Evolutionary conservation across 2,113 vertebrate species (phyloP).

Genomic region (Hippopotamus amphibius): DNA sequence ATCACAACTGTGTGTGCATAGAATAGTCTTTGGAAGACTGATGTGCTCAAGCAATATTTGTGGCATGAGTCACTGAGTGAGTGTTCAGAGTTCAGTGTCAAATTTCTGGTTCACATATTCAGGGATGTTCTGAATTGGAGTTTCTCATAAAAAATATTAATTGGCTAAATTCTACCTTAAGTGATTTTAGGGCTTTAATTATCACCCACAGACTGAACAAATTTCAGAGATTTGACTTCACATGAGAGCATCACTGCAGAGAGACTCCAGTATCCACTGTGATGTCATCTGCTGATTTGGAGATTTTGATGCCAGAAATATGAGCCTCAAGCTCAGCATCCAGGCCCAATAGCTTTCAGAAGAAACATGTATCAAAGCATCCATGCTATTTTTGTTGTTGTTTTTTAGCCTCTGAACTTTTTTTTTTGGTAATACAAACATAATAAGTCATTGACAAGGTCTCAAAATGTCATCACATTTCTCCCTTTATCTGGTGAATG

Average conservation of each 20-base stretch:
- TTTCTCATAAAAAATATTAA: constrained; percentile 50
- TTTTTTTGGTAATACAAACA: neutral
- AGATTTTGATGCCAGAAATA: neutral
- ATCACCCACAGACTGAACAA: neutral
- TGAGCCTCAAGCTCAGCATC: neutral
- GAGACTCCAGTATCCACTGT: neutral
- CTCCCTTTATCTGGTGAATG: neutral
- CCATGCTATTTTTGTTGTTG: neutral
- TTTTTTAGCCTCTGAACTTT: neutral
- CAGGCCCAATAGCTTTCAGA: neutral
- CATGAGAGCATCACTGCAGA: neutral
- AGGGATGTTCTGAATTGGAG: neutral
- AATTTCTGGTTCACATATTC: neutral
- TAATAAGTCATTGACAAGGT: neutral
- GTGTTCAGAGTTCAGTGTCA: neutral
- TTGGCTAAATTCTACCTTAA: neutral
- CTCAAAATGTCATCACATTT: neutral
- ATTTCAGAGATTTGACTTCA: neutral
- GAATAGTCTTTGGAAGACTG: neutral
- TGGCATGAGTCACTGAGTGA: neutral
- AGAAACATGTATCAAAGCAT: neutral
- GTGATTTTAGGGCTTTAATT: neutral
- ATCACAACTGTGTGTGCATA: neutral
- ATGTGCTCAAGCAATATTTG: neutral
- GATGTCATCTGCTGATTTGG: neutral